phyloP scores from a whole-genome alignment of 2,113 vertebrate species.

The Neopipo cinnamomea region DNA sequence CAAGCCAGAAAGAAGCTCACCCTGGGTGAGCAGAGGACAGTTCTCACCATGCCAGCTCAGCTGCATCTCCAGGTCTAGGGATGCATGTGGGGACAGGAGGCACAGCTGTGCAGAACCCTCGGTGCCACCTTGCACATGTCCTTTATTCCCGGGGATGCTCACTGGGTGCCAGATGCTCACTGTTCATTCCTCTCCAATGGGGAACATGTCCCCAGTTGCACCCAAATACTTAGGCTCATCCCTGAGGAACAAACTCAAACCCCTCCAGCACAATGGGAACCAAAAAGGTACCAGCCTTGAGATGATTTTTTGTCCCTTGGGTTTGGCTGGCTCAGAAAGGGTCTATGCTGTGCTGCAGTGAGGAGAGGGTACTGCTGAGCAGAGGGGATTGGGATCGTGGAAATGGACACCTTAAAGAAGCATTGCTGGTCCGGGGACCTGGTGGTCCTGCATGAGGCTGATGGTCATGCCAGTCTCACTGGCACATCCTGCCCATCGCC shows the following conservation, averaged over 20 bases:
- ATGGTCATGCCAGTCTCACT: not conserved
- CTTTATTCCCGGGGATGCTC: not conserved
- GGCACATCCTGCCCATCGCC: not conserved
- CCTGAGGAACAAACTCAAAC: not conserved
- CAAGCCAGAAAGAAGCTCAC: not conserved
- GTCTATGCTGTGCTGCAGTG: not conserved
- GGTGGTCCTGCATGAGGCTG: not conserved
- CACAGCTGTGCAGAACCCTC: not conserved
- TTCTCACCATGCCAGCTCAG: not conserved
- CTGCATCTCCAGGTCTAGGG: not conserved
- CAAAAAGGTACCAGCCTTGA: not conserved
- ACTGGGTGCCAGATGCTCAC: accelerated
- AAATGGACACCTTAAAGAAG: not conserved
- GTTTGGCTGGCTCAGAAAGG: not conserved
- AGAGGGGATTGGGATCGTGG: not conserved
- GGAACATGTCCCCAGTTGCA: not conserved
- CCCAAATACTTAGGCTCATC: not conserved
- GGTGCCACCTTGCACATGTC: not conserved
- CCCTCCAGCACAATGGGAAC: not conserved
- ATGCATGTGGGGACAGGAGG: not conserved
- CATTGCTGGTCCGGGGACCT: not conserved
- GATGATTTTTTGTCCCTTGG: not conserved
- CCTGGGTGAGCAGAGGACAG: accelerated
- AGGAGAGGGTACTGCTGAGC: not conserved
- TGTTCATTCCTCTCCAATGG: not conserved